A percentile compares a stretch with the other conserved stretches of the same genome.
Conservation (phyloP, 2,113 vertebrate genomes). For the Semnornis frantzii region DNA sequence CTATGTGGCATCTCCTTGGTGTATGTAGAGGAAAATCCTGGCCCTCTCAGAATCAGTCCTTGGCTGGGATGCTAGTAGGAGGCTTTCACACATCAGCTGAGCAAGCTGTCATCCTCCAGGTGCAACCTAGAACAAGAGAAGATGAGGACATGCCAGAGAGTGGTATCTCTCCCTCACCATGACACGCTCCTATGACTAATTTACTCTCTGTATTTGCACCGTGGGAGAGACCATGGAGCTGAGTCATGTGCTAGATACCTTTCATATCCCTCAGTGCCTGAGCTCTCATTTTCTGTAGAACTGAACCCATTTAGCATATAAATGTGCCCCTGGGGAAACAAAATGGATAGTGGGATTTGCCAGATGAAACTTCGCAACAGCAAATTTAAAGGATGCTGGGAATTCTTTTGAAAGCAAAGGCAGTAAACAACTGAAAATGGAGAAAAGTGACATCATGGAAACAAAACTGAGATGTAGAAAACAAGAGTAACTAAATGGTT, state of each 20-base stretch:
- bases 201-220: neutral
- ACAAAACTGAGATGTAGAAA: neutral
- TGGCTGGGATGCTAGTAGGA: neutral
- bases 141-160: neutral
- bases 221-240: neutral
- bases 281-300: neutral
- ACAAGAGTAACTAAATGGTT: neutral
- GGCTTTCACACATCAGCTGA: neutral
- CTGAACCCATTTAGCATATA: neutral
- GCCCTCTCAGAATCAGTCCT: neutral
- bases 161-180: neutral
- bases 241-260: neutral
- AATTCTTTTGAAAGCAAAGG: neutral
- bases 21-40: neutral
- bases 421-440: neutral
- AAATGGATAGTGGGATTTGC: neutral
- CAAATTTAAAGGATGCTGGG: neutral
- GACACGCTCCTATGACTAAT: neutral
- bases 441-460: neutral
- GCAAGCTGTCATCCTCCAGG: neutral
- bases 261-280: neutral
- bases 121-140: neutral
- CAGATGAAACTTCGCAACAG: neutral
- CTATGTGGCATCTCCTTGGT: slow-evolving; percentile 11
- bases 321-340: neutral